A percentile compares a stretch with the other conserved stretches of the same genome.
Conservation (phyloP, 1,140 invertebrate species). For the Drosophila sechellia region DNA sequence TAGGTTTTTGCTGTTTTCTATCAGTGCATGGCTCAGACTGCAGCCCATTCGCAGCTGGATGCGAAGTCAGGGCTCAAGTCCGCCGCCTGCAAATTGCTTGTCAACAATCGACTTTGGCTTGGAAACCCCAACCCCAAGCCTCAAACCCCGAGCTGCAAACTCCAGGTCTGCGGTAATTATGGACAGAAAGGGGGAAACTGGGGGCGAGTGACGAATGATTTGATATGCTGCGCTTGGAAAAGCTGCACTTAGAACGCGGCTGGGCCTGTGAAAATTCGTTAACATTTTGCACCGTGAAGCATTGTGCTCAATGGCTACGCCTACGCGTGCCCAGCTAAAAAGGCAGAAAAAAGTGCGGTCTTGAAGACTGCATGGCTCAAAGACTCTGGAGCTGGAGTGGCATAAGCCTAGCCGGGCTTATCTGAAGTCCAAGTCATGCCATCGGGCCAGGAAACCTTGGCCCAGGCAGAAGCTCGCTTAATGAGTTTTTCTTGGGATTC, state of each 20-base stretch:
- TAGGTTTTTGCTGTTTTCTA: neutral
- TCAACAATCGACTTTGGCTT: slow-evolving; percentile 65
- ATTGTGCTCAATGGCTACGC: slow-evolving; percentile 75
- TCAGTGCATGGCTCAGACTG: slow-evolving; percentile 16
- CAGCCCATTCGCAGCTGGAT: slow-evolving; percentile 38
- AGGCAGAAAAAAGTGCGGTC: slow-evolving; percentile 2
- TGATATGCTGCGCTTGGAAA: slow-evolving; percentile 74
- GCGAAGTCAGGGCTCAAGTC: slow-evolving; percentile 39
- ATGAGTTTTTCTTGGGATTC: slow-evolving; percentile 55
- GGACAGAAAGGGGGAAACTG: slow-evolving; percentile 15
- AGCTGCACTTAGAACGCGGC: slow-evolving; percentile 72
- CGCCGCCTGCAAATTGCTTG: slow-evolving; percentile 69
- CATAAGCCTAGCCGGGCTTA: slow-evolving; percentile 34
- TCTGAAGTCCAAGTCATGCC: slow-evolving; percentile 67
- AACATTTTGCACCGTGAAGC: slow-evolving; percentile 76
- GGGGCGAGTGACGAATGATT: slow-evolving; percentile 64
- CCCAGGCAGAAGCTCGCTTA: slow-evolving; percentile 65
- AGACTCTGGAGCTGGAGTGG: slow-evolving; percentile 1
- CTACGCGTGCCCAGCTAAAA: slow-evolving; percentile 61
- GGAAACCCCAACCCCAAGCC: slow-evolving; percentile 10
- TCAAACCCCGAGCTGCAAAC: neutral
- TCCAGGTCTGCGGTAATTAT: slow-evolving; percentile 54
- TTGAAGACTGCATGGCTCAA: neutral
- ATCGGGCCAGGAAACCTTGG: slow-evolving; percentile 63
- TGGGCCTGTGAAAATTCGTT: slow-evolving; percentile 73